Conservation (phyloP, 2,888 invertebrate species). For the Philereme transversata region DNA sequence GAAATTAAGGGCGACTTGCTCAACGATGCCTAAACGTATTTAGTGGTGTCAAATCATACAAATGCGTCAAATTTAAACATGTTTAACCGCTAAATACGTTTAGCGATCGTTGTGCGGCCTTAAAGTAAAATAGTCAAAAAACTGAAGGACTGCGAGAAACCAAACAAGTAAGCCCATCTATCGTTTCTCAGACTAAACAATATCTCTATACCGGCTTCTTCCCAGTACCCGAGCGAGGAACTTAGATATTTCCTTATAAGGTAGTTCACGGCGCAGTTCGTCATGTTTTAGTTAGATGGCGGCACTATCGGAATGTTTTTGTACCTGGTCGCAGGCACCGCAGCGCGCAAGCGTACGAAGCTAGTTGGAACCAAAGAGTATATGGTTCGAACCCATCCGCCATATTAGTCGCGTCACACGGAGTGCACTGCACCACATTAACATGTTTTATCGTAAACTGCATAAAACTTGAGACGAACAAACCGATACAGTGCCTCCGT, state of each 20-base stretch:
- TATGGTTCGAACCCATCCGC: conserved; percentile 80
- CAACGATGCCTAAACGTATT: no score
- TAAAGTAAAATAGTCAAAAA: no score
- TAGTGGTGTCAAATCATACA: no score
- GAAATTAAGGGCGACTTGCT: no score
- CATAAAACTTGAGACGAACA: conserved; percentile 71
- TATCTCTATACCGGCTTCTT: not conserved
- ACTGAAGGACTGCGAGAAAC: not conserved
- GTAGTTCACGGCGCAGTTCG: conserved; percentile 44
- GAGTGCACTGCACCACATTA: conserved; percentile 79
- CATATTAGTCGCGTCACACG: conserved; percentile 83
- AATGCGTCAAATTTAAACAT: no score
- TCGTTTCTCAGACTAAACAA: conserved; percentile 7
- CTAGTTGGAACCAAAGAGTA: conserved; percentile 17
- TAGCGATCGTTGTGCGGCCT: no score
- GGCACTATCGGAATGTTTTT: conserved; percentile 56
- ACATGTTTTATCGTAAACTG: conserved; percentile 80
- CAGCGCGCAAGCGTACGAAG: conserved; percentile 69
- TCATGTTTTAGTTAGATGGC: conserved; percentile 54
- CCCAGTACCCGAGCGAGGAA: not conserved
- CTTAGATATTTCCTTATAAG: conserved; percentile 27
- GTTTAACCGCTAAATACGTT: no score
- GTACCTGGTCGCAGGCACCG: conserved; percentile 63
- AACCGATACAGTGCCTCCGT: conserved; percentile 66
- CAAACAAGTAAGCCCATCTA: conserved; percentile 38